Base-by-base conservation (phyloP, 2,113 vertebrate genomes). In the Callospermophilus lateralis region DNA sequence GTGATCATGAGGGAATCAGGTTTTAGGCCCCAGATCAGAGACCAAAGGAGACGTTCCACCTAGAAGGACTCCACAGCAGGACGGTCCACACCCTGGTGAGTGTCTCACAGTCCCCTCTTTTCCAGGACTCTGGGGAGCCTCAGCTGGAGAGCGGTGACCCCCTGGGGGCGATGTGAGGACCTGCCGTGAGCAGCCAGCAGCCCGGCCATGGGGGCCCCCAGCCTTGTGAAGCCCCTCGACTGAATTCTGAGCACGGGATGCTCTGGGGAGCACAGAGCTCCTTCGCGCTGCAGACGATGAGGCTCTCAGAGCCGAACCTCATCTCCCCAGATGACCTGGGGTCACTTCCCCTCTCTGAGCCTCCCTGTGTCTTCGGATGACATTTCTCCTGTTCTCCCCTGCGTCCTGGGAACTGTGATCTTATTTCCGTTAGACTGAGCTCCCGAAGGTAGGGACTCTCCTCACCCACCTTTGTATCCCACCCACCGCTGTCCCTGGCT, bases 41-140 rank as follows among this genome's bases (percentile, higher is more conserved):
- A 53, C 53, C 70, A 32, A 20, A n/a, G 73, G 42, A 32, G 58
- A 55, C 0, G 20, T 30, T 24, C 6, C 2, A 4, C 28, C 63
- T 16, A 4, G 8, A 15, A 37, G 48, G 45, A 34, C 8, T n/a
- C 8, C 15, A 0, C 7, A 61, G 58, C 55, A 6, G 30, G 3
- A 51, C 1, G 1, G 0, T 3, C 17, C 0, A 20, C 0, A 0
- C 51, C 39, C 22, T 32, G 37, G 10, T 28, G 4, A 0, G 9
- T 3, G 32, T 9, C 6, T 93, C 70, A 72, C 26, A 6, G 28
- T 20, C 32, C 73, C 94, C 81, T 96, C 77, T 95, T 89, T 98
- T 96, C 67, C 11, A 99, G 99, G 98, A 98, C 45, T 93, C 95
- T 0, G 98, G 98, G 2, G 98, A 98, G 42, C 98, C 97, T 37